Evolutionary conservation across 2,888 invertebrate genomes (phyloP), one percentile per base, ranked within the genome.

Genomic region (Philereme transversata): DNA sequence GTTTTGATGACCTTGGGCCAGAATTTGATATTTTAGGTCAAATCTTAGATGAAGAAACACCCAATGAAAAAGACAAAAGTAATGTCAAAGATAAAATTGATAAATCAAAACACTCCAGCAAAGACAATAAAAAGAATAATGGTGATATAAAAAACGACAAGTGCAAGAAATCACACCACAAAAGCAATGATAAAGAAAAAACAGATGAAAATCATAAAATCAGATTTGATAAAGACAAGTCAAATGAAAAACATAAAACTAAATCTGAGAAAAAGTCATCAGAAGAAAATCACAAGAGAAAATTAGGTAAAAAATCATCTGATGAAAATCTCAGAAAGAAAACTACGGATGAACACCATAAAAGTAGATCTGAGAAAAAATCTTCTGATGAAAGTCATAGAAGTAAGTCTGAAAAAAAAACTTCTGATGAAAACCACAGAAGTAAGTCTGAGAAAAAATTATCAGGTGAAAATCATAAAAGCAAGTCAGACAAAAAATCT

Each of bases 21-120:
- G 93, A 93, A 73, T 93, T 93, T 86, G 93, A 93, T 76, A 90
- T 93, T 47, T 76, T 93, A 62, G 92, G 86, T 70, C 87, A 93
- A 82, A 93, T 93, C 73, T 78, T 93, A 67, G 87, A 91, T 83
- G 93, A 90, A 77, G 90, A 91, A 75, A 88, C 86, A 70, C 48
- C 60, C 63, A 38, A 57, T 51, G 73, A 71, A 57, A 67, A 71
- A 51, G 68, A 55, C 47, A 43, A 57, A 57, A 41, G 11, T 36
- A 40, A 52, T 51, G 67, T 61, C 9, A 54, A 56, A 46, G 64
- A 65, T 62, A 63, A 60, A 48, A 1, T 7, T 41, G 43, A 52
- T 50, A 68, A 57, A 55, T 45, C 52, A 7, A 66, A 63, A 52
- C 69, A 50, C 51, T 64, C 68, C 55, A 64, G 70, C 47, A 74